Conservation (phyloP, 2,888 invertebrate genomes). For the Campoletis raptor region DNA sequence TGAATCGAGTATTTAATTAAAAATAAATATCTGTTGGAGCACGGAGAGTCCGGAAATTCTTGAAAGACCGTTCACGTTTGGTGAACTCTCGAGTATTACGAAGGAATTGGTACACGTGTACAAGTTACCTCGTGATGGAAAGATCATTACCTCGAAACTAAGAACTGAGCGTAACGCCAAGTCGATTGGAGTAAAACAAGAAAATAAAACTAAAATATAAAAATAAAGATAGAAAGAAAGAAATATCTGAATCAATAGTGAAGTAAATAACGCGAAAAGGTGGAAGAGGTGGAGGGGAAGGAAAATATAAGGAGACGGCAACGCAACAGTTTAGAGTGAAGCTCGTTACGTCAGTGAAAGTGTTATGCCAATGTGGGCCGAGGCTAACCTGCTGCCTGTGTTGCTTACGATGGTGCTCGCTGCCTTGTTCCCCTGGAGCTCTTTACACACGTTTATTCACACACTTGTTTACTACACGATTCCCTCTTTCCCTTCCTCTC, state of each 20-base stretch:
- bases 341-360: slow-evolving; percentile 85
- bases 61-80: slow-evolving; percentile 34
- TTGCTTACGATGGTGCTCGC: slow-evolving; percentile 73
- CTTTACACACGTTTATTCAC: slow-evolving; percentile 61
- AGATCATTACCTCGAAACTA: slow-evolving; percentile 37
- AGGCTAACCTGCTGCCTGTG: slow-evolving; percentile 85
- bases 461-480: slow-evolving; percentile 38
- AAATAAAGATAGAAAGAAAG: slow-evolving; percentile 12
- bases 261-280: slow-evolving; percentile 62
- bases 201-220: not conserved
- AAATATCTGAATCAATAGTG: slow-evolving; percentile 49
- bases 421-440: slow-evolving; percentile 56
- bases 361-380: slow-evolving; percentile 85
- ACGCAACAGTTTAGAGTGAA: slow-evolving; percentile 84
- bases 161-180: not conserved
- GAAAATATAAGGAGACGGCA: slow-evolving; percentile 73
- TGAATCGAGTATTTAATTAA: slow-evolving; percentile 3
- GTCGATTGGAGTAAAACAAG: slow-evolving; percentile 8
- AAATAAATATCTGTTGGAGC: slow-evolving; percentile 1
- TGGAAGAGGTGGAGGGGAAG: slow-evolving; percentile 54
- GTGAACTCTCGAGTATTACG: not conserved
- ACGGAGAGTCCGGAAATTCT: slow-evolving; percentile 44
- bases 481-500: slow-evolving; percentile 19
- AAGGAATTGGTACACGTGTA: slow-evolving; percentile 30
- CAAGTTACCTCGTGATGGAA: slow-evolving; percentile 25